Conservation (phyloP, 2,888 invertebrate species). For the Epinotia ramella region DNA sequence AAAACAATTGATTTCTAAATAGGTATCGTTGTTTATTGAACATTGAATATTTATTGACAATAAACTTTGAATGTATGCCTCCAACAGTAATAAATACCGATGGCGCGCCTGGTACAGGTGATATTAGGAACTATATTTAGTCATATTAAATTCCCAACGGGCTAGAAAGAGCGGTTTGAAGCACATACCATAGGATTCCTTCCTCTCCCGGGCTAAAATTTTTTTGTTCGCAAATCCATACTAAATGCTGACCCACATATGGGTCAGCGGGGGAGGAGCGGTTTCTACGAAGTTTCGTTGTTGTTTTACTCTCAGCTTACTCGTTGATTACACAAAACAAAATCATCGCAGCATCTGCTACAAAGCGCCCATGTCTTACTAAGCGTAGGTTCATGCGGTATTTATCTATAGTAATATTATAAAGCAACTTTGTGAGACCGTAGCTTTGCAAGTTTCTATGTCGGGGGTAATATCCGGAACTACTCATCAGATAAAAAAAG, state of each 20-base stretch:
- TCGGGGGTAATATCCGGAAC: too few relatives aligned
- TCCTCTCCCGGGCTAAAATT: too few relatives aligned
- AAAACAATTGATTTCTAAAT: constrained; percentile 1
- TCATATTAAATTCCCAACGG: too few relatives aligned
- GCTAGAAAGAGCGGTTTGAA: neutral
- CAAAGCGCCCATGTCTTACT: neutral
- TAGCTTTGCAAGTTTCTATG: too few relatives aligned
- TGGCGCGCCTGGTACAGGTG: neutral
- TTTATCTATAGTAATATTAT: too few relatives aligned
- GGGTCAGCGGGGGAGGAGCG: too few relatives aligned
- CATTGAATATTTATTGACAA: neutral
- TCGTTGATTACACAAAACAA: neutral
- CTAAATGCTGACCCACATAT: too few relatives aligned
- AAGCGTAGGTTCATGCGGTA: neutral
- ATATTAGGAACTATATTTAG: neutral
- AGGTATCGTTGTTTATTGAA: neutral
- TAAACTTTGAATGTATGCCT: neutral
- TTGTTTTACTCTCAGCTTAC: neutral
- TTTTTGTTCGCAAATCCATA: too few relatives aligned
- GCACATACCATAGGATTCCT: neutral
- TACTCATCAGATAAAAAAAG: too few relatives aligned
- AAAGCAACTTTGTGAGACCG: too few relatives aligned
- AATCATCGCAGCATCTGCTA: constrained; percentile 2
- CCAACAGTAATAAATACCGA: neutral
- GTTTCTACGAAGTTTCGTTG: neutral